These are phyloP conservation scores for Steinernema feltiae DNA, from an alignment of 1,140 invertebrate genomes.

Conservation along the genomic window DNA sequence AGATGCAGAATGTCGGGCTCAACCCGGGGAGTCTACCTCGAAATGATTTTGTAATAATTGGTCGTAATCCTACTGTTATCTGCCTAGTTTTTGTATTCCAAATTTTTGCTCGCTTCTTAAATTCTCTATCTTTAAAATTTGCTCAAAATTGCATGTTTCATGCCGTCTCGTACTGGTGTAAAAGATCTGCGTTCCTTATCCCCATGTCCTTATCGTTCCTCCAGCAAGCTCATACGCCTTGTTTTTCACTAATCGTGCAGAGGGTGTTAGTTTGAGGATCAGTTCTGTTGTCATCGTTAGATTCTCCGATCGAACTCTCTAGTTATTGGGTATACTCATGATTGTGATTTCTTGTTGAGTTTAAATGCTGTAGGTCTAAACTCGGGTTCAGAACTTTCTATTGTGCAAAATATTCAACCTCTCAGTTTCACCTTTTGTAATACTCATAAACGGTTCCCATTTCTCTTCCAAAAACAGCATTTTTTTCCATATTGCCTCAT, in stretches of 20 bases:
- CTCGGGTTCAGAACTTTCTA: slow-evolving; percentile 3
- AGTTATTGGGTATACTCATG: slow-evolving; percentile 2
- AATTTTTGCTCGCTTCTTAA: background rate
- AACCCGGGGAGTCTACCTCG: background rate
- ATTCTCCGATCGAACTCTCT: background rate
- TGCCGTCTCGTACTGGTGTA: background rate
- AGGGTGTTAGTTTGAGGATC: too few species aligned
- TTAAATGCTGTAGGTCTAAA: background rate
- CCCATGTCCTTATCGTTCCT: background rate
- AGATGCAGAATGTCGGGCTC: slow-evolving; percentile 41
- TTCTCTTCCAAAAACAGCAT: background rate
- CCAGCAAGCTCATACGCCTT: background rate
- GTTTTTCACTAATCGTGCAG: background rate
- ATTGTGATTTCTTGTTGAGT: slow-evolving; percentile 12
- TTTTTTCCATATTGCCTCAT: background rate
- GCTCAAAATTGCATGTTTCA: slow-evolving; percentile 12
- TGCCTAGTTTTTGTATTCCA: slow-evolving; percentile 1
- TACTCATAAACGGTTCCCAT: background rate
- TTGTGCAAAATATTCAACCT: slow-evolving; percentile 6
- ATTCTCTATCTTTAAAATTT: background rate
- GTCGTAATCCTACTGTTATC: background rate
- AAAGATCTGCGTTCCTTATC: background rate
- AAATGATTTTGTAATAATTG: background rate
- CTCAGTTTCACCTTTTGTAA: background rate
- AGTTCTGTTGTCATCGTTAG: background rate